A percentile compares a stretch with the other conserved stretches of the same genome.
phyloP scores from a whole-genome alignment of 2,888 invertebrate genomes.

The Coelopa pilipes region DNA sequence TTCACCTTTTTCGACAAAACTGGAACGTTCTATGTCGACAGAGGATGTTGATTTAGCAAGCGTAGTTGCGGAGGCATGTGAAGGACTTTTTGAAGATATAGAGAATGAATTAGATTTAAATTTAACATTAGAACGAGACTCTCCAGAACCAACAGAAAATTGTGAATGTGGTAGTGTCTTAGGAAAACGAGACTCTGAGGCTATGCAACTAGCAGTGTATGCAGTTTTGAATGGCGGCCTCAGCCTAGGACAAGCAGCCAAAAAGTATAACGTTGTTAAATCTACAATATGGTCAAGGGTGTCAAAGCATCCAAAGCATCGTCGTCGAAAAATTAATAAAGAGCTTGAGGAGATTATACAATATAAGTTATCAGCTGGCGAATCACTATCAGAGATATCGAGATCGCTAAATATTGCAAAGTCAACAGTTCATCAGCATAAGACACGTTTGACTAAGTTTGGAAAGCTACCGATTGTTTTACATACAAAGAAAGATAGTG shows the following conservation, averaged over 20 bases:
- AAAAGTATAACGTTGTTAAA: constrained; percentile 43
- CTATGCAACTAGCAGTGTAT: constrained; percentile 39
- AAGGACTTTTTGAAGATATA: constrained; percentile 39
- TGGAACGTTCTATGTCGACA: not conserved
- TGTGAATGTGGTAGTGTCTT: not conserved
- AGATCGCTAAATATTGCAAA: constrained; percentile 46
- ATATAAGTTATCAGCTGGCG: constrained; percentile 44
- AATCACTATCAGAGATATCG: constrained; percentile 46
- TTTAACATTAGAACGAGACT: constrained; percentile 4
- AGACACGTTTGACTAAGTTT: constrained; percentile 43
- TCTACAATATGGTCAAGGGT: constrained; percentile 47
- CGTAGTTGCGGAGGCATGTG: constrained; percentile 38
- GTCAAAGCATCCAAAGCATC: constrained; percentile 44
- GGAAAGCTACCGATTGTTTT: constrained; percentile 42
- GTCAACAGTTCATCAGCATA: constrained; percentile 47
- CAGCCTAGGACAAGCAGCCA: constrained; percentile 46
- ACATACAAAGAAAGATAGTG: constrained; percentile 29
- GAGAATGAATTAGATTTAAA: constrained; percentile 39
- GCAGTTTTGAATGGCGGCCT: constrained; percentile 45
- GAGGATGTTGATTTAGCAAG: constrained; percentile 20
- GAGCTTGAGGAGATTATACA: constrained; percentile 42
- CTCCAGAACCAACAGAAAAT: not conserved
- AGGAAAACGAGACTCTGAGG: constrained; percentile 33
- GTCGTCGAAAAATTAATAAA: constrained; percentile 40
- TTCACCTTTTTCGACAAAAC: constrained; percentile 6